Conservation (phyloP, 2,113 vertebrate species). For the Cyrtonyx montezumae region DNA sequence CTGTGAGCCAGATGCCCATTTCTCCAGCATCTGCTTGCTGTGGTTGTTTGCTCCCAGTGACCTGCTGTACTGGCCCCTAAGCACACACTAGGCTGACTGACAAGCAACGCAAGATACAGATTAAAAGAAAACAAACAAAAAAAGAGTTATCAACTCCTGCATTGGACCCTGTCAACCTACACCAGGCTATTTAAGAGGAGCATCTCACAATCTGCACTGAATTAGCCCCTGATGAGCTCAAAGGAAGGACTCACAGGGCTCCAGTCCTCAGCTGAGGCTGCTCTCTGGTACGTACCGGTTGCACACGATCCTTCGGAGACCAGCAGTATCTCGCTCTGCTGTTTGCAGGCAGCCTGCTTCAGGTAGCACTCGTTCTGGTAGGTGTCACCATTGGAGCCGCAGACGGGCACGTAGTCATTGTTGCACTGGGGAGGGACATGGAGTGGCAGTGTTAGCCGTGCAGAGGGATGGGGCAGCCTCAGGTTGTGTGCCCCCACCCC, state of each 20-base stretch:
- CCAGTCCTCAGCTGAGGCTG: not conserved
- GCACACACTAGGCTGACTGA: not conserved
- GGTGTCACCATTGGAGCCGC: constrained; percentile 97
- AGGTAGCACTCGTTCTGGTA: constrained; percentile 98
- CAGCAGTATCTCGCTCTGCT: constrained; percentile 94
- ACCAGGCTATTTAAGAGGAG: not conserved
- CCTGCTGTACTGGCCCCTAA: not conserved
- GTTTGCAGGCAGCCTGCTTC: constrained; percentile 96
- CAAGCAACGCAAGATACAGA: not conserved
- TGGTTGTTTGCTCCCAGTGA: constrained; percentile 9
- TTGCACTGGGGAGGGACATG: constrained; percentile 84
- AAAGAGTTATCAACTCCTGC: not conserved
- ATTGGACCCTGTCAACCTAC: not conserved
- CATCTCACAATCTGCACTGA: not conserved
- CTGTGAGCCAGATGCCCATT: constrained; percentile 34
- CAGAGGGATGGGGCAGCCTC: fast-evolving
- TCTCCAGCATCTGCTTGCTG: constrained; percentile 13
- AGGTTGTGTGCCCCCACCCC: fast-evolving
- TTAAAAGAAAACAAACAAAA: not conserved
- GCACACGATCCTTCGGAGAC: constrained; percentile 94
- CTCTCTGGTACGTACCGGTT: constrained; percentile 82
- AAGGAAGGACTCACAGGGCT: not conserved
- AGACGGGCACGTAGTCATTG: constrained; percentile 97
- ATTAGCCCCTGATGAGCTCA: not conserved
- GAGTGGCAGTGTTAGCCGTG: not conserved